Evolutionary conservation across 2,888 invertebrate species (phyloP), one percentile per base, ranked within the genome.

Genomic region (Meiosimyza platycephala): DNA sequence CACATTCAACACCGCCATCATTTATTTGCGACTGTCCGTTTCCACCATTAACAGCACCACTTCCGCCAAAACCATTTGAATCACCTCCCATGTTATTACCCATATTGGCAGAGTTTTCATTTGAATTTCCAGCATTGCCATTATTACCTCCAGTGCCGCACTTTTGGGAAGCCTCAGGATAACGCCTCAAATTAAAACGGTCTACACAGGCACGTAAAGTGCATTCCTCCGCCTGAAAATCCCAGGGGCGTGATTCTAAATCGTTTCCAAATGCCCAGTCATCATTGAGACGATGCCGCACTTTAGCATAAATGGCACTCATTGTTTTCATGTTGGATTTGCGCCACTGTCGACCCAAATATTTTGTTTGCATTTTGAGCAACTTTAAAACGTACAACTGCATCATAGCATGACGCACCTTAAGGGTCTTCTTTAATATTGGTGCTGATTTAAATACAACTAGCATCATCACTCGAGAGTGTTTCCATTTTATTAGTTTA

Each of bases 221-320:
- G 86, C 97, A 97, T 85, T 99, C 99, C 86, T 99, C 99, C 50
- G 95, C 96, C 88, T 99, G 95, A 81, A 96, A 99, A 86, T 99
- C 98, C 98, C 98, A 98, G 0, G 98, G 98, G 75, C 97, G 90
- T 0, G 98, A 98, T 88, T 99, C 98, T 81, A 98, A 91, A 89
- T 98, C 95, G 89, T 99, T 99, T 70, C 99, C 99, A 89, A 95
- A 99, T 4, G 99, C 99, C 99, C 99, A 99, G 87, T 99, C 99
- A 85, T 99, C 99, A 83, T 98, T 99, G 59, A 99, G 90, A 71
- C 98, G 91, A 88, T 98, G 98, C 47, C 98, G 90, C 3, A 96
- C 96, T 90, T 99, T 98, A 73, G 97, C 94, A 86, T 99, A 99
- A 84, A 99, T 99, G 73, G 98, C 98, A 85, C 98, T 98, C 89